These are phyloP conservation scores for Mus caroli DNA, from an alignment of 2,797 vertebrate species.

Conservation along the genomic window DNA sequence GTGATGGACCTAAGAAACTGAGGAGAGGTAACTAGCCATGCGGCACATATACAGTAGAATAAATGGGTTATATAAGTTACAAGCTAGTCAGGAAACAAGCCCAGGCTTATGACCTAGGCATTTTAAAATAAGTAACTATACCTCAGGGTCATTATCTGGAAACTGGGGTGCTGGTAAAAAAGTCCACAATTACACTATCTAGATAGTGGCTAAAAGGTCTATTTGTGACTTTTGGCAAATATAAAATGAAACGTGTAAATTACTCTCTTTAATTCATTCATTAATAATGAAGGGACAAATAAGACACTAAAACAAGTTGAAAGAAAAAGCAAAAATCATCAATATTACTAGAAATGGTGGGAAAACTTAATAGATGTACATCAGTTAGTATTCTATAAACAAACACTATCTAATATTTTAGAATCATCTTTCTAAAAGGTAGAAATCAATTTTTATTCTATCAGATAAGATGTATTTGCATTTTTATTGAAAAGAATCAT, in stretches of 20 bases:
- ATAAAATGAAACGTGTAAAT: slow-evolving; percentile 10
- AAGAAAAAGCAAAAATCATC: background rate
- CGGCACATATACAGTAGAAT: background rate
- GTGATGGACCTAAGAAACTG: background rate
- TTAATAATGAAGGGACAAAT: slow-evolving; percentile 4
- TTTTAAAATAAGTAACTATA: background rate
- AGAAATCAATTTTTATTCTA: background rate
- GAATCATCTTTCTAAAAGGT: background rate
- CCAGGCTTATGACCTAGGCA: background rate
- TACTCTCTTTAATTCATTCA: background rate
- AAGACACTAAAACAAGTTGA: slow-evolving; percentile 18
- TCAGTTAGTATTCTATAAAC: background rate
- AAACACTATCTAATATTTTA: slow-evolving; percentile 13
- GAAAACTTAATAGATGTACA: background rate
- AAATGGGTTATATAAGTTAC: background rate
- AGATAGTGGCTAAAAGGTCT: background rate
- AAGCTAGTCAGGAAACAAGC: background rate
- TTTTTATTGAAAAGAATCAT: slow-evolving; percentile 25
- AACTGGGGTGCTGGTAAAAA: background rate
- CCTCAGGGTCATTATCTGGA: background rate
- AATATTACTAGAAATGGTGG: background rate
- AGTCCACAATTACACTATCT: background rate
- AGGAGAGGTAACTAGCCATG: background rate
- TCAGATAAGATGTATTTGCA: slow-evolving; percentile 24
- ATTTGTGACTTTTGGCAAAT: slow-evolving; percentile 16